Evolutionary conservation across 2,888 invertebrate species (phyloP), one percentile per base, ranked within the genome.

Genomic region (Caenorhabditis panamensis): DNA sequence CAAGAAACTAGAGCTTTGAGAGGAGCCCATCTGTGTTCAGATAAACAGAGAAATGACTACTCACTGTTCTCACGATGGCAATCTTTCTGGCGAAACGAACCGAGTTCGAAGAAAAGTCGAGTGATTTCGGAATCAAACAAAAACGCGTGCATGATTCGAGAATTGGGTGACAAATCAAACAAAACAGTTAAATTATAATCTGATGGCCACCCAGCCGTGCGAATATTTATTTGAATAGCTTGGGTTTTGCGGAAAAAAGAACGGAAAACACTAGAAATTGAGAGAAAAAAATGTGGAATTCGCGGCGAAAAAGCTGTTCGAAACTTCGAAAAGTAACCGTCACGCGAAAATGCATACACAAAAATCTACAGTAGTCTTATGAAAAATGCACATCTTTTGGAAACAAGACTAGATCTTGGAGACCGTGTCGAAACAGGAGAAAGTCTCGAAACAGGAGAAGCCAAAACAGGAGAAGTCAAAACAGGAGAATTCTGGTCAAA

Each of bases 131-230:
- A 61, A 61, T 61, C 61, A 61, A 61, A 61, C 47, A 47, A 58
- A 58, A 68, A 58, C 24, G 26, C 49, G 58, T 47, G 47, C 58
- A 56, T 58, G 37, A 66, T 53, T 41, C 16, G 64, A 22, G 51
- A 36, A 54, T 54, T 66, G 54, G 47, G 68, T 68, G 68, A 68
- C 59, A 68, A 68, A 51, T 44, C 54, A 68, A 68, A 68, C 68
- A 68, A 58, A 67, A 58, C 59, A n/a, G 47, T 47, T 61, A 47
- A 47, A 47, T 61, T 61, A 61, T 61, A 61, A 61, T 61, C 61
- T 61, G 61, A 26, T 61, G 59, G 59, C 41, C 59, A 59, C 44
- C 44, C 20, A n/a, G 28, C 13, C 58, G 37, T 58, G 36, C 58
- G 28, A 58, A 37, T 58, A n/a, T 58, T 67, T 69, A 61, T 69